A percentile compares a stretch with the other conserved stretches of the same genome.
phyloP scores from a whole-genome alignment of 1,140 invertebrate genomes.

The Streblospio benedicti region DNA sequence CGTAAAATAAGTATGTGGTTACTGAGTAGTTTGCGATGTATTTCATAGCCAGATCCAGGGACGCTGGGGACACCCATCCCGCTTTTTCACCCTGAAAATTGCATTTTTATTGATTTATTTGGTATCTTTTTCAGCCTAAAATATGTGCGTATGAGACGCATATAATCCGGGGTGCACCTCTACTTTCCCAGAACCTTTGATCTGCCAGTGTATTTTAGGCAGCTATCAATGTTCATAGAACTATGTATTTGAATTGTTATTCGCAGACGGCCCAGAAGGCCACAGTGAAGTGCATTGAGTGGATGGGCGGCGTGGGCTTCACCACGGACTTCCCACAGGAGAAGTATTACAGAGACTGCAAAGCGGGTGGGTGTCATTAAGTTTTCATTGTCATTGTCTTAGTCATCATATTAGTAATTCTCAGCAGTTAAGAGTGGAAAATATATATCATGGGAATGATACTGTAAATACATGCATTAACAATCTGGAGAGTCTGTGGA shows the following conservation, averaged over 20 bases:
- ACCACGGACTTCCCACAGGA: slow-evolving; percentile 92
- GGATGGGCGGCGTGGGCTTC: slow-evolving; percentile 95
- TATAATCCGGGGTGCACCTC: no score
- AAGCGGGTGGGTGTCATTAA: slow-evolving; percentile 64
- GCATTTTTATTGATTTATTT: no score
- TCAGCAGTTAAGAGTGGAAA: not conserved
- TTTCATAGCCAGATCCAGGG: no score
- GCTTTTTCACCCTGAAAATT: no score
- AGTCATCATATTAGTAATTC: not conserved
- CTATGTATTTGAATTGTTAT: slow-evolving; percentile 15
- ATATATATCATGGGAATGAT: not conserved
- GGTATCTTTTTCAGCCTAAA: no score
- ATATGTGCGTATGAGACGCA: not conserved
- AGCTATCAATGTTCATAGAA: slow-evolving; percentile 14
- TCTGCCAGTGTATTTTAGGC: slow-evolving; percentile 1
- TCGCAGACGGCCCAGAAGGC: slow-evolving; percentile 73
- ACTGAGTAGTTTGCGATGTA: no score
- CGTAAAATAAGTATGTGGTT: no score
- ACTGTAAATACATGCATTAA: not conserved
- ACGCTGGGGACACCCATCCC: no score
- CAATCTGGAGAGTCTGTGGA: no score
- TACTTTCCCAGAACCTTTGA: no score
- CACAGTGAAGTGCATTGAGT: slow-evolving; percentile 86
- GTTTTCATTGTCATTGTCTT: not conserved
- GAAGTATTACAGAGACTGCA: slow-evolving; percentile 90